A percentile compares a stretch with the other conserved stretches of the same genome.
Evolutionary conservation across 2,113 vertebrate species (phyloP).

Genomic region (Ifrita kowaldi): DNA sequence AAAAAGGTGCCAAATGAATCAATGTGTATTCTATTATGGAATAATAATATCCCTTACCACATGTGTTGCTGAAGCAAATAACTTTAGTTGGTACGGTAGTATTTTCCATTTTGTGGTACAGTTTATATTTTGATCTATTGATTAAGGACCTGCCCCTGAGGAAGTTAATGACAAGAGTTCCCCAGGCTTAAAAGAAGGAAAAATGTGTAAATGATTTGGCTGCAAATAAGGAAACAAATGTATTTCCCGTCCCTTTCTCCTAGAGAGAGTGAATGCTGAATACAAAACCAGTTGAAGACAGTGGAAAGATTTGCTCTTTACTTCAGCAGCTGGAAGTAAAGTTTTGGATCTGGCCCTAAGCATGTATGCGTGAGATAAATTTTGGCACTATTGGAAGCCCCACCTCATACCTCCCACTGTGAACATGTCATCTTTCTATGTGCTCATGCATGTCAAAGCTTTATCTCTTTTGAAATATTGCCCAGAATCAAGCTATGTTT

Average conservation of each 20-base stretch:
- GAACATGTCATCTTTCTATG: constrained; percentile 67
- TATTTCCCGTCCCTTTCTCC: neutral
- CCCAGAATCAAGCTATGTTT: constrained; percentile 72
- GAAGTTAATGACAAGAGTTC: constrained; percentile 3
- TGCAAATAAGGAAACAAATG: constrained; percentile 27
- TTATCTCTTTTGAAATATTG: constrained; percentile 72
- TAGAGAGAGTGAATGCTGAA: neutral
- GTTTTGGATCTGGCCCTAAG: neutral
- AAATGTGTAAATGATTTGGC: constrained; percentile 50
- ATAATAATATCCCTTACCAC: constrained; percentile 67
- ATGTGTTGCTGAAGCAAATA: constrained; percentile 44
- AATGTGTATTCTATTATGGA: constrained; percentile 68
- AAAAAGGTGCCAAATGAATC: constrained; percentile 66
- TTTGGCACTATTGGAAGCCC: constrained; percentile 61
- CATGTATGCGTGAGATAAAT: constrained; percentile 26
- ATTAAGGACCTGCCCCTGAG: constrained; percentile 22
- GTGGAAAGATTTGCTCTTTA: constrained; percentile 29
- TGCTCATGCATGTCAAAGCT: constrained; percentile 64
- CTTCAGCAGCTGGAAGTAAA: neutral
- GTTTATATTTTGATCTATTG: constrained; percentile 47
- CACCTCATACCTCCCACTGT: constrained; percentile 78
- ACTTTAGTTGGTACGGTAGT: constrained; percentile 52
- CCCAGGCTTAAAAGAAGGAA: constrained; percentile 9
- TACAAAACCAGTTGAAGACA: neutral
- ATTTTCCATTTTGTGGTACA: constrained; percentile 65